Evolutionary conservation across 2,113 vertebrate genomes (phyloP), one percentile per base, ranked within the genome.

Genomic region (Rhombomys opimus): DNA sequence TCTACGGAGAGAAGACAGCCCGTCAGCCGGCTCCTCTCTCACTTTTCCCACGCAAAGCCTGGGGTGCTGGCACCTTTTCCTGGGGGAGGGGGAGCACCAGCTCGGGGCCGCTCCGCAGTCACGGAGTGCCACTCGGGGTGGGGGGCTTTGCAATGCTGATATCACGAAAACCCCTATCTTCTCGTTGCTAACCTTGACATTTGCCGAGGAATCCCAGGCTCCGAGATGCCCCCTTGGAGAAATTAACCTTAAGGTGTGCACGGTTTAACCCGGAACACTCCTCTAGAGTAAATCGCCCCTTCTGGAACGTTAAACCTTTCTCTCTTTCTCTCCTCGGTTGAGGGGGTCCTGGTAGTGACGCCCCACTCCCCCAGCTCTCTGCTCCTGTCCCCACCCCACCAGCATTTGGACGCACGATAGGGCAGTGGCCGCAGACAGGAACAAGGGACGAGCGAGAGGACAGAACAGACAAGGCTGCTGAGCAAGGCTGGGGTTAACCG

Each of bases 1-100:
- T 97, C 98, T 98, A 23, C 0, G 46, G 92, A 76, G 92, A 73
- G 76, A 85, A 75, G 75, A 72, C 20, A 41, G 2, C 13, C 30
- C 63, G 1, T 97, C 20, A 97, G 68, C 61, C 32, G 18, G 15
- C 7, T 6, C 78, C 67, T 1, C 41, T 14, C 35, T 59, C 46
- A 13, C 22, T 11, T 52, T 67, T 70, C 32, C 52, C 76, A 70
- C 2, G 15, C 22, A 11, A 90, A 30, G 10, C 72, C 14, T 12
- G 20, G 84, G n/a, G 57, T 9, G 7, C 35, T 13, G 35, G 59
- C 2, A 20, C 4, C n/a, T 11, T 6, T 70, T 84, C 25, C 76
- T 82, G 27, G 30, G 52, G 65, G 18, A 46, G 46, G 46, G 46
- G 46, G 46, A 46, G 52, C 12, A 0, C 30, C 78, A n/a, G 35